Evolutionary conservation across 2,888 invertebrate genomes (phyloP), one percentile per base, ranked within the genome.

Genomic region (Emesis furor): DNA sequence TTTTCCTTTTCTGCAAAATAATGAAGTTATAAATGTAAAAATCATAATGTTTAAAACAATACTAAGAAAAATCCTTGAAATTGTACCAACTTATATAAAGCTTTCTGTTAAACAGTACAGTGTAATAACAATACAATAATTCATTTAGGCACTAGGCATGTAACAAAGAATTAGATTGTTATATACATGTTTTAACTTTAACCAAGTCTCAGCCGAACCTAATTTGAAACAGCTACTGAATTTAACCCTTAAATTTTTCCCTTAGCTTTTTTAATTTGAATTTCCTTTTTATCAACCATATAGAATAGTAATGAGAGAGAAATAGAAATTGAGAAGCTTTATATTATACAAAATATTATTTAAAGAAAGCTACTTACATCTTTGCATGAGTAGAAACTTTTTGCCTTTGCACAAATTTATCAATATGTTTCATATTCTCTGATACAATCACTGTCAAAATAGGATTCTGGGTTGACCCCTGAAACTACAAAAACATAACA

Each of bases 391-490:
- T 79, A 8, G 94, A 86, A 3, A 91, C 42, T 88, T 90, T 96
- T 83, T 96, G 96, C 72, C 87, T 94, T 76, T 94, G 94, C 0
- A 96, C 96, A 91, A 95, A 93, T n/a, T 94, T 89, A 83, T 96
- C 96, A 83, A 96, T 96, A 80, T 96, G 96, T 85, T 94, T 94
- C 67, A 95, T 86, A 7, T 92, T 84, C 1, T 96, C 94, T 0
- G 95, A 92, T 1, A 96, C 95, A 81, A 96, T 96, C 30, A 95
- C 90, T 1, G 94, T 95, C 24, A 96, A 87, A 4, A 91, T 86
- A 1, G 96, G 96, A 79, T 96, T 96, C 10, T 74, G 62, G 0
- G 89, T 37, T 0, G 86, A 73, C 0, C 95, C 96, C 42, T 92
- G 91, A 32, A 96, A 92, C 96, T 96, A 88, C 30, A 89, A 78